Percentiles rank a stretch among this genome's conserved stretches.
phyloP scores from a whole-genome alignment of 2,888 invertebrate genomes.

The Hymenopus coronatus region DNA sequence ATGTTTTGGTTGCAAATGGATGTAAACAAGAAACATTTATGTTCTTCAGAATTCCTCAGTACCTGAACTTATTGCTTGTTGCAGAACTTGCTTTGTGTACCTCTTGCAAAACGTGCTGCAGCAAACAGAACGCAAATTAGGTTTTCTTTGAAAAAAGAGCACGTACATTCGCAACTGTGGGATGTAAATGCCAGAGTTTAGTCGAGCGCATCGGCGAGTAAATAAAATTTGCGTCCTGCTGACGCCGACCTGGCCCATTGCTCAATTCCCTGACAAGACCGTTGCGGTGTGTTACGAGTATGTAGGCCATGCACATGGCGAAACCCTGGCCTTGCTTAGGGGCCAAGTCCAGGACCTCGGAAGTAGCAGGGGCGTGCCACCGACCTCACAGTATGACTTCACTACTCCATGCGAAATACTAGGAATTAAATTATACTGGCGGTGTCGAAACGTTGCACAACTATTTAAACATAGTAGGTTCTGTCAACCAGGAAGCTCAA shows the following conservation, averaged over 20 bases:
- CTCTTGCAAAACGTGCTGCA: too few relatives aligned
- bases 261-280: background rate
- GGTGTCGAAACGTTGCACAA: too few relatives aligned
- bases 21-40: too few relatives aligned
- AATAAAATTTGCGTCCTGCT: background rate
- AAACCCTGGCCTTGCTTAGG: background rate
- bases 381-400: background rate
- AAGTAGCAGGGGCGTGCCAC: background rate
- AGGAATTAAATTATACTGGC: too few relatives aligned
- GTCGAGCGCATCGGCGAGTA: background rate
- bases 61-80: too few relatives aligned
- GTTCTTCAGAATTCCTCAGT: too few relatives aligned
- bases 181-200: background rate
- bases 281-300: background rate
- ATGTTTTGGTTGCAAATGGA: too few relatives aligned
- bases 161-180: background rate
- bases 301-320: background rate
- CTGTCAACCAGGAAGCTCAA: too few relatives aligned
- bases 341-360: background rate
- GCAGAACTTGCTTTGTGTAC: too few relatives aligned
- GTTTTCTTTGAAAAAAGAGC: background rate
- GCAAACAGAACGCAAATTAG: background rate
- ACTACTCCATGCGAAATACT: background rate
- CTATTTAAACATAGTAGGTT: too few relatives aligned
- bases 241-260: background rate